Evolutionary conservation across 2,797 vertebrate genomes (phyloP), one percentile per base, ranked within the genome.

Genomic region (Setipinna tenuifilis): DNA sequence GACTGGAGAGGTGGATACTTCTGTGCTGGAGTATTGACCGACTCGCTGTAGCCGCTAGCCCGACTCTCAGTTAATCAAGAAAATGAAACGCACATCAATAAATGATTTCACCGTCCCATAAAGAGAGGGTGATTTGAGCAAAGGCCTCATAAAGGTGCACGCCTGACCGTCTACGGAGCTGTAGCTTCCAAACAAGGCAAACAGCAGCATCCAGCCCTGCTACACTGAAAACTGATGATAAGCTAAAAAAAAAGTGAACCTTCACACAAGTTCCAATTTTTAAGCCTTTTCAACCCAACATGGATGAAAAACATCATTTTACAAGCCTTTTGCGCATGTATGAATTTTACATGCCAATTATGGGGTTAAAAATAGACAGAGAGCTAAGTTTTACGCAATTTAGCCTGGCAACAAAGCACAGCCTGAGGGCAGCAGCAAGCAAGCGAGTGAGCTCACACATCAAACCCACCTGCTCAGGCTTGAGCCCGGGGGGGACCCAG

Each of bases 401-500:
- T 44, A 44, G 35, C 71, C 71, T 7, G 17, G 71, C 71, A 44
- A 78, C 35, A 78, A 78, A 44, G 71, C 17, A 10, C 71, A 2
- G 65, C 71, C 31, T 19, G 35, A 78, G 71, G 71, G 35, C 71
- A 19, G 7, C 31, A 14, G 50, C 50, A 54, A 14, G 50, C 50
- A 9, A 3, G 50, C 50, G 50, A 48, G n/a, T 48, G 46, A 25
- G 3, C n/a, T n/a, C n/a, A n/a, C n/a, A n/a, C 16, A 75, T 41
- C 61, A 59, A 88, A 54, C 1, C n/a, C 84, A 99, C 98, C 98
- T 99, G 98, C 88, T 99, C 98, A 0, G 98, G 98, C 94, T 99
- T 99, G 91, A 99, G 95, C 82, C 98, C 98, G 0, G 98, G 98
- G 0, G 98, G 98, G 0, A 99, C 97, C 98, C 98, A 99, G 1